Conservation (phyloP, 2,797 vertebrate species). For the Cirrhinus molitorella region DNA sequence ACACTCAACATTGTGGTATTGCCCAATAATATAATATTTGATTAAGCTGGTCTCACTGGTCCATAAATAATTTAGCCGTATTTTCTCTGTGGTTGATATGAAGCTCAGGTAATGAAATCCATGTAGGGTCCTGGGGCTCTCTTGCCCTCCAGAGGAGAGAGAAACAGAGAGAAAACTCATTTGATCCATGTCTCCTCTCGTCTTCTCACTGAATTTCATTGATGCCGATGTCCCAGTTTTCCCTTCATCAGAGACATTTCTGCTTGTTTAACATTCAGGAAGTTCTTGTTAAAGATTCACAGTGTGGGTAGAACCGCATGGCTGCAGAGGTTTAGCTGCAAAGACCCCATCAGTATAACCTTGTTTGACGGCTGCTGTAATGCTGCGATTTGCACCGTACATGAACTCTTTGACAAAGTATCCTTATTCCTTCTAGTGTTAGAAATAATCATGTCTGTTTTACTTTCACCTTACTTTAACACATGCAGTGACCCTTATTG, state of each 20-base stretch:
- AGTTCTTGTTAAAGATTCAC: slow-evolving; percentile 50
- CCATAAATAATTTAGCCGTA: slow-evolving; percentile 40
- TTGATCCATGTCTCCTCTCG: slow-evolving; percentile 23
- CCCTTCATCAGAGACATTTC: slow-evolving; percentile 39
- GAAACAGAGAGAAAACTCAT: slow-evolving; percentile 14
- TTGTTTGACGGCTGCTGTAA: slow-evolving; percentile 42
- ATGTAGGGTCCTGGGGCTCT: slow-evolving; percentile 15
- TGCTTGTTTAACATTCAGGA: slow-evolving; percentile 53
- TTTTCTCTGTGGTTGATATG: slow-evolving; percentile 19
- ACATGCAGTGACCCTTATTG: not conserved
- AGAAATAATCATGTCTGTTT: not conserved
- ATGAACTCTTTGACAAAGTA: not conserved
- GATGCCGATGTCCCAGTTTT: slow-evolving; percentile 51
- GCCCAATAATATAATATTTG: slow-evolving; percentile 25
- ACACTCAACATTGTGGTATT: not conserved
- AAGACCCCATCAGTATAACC: not conserved
- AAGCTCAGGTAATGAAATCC: slow-evolving; percentile 38
- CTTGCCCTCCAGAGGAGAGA: not conserved
- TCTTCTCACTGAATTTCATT: slow-evolving; percentile 37
- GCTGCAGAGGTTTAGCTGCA: not conserved
- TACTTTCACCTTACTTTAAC: not conserved
- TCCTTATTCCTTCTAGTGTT: not conserved
- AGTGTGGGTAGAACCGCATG: not conserved
- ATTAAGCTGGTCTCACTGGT: slow-evolving; percentile 36
- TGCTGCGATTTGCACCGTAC: not conserved